Evolutionary conservation across 2,888 invertebrate genomes (phyloP).

Genomic region (Mayetiola destructor): DNA sequence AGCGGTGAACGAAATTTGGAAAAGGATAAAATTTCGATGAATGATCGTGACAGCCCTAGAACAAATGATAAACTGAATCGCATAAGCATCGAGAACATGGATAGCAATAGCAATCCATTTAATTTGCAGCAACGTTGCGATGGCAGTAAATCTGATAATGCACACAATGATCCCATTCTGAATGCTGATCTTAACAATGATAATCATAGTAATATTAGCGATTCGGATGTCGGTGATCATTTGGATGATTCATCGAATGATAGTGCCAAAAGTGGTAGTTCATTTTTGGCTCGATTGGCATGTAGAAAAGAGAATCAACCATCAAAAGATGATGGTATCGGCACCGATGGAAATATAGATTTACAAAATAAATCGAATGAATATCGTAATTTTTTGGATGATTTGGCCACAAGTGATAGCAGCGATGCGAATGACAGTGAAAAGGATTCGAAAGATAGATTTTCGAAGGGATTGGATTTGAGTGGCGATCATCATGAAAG

Average conservation of each 20-base stretch:
- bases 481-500: neutral
- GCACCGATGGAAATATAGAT: neutral
- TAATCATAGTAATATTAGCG: constrained; percentile 7
- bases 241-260: constrained; percentile 6
- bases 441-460: constrained; percentile 1
- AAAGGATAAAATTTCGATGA: neutral
- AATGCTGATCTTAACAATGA: neutral
- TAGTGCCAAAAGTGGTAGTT: neutral
- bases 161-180: neutral
- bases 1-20: neutral
- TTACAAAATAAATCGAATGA: neutral
- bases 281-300: neutral
- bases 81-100: neutral
- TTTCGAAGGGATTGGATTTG: neutral
- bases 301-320: neutral
- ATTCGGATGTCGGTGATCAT: constrained; percentile 8
- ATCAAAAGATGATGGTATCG: neutral
- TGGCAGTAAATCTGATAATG: neutral
- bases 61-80: neutral
- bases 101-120: neutral
- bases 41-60: neutral
- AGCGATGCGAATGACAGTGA: constrained; percentile 1
- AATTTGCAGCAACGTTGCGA: neutral
- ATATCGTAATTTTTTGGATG: constrained; percentile 7
- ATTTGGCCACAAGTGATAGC: neutral